Base-by-base conservation (phyloP, 2,113 vertebrate species). In the Recurvirostra avosetta region DNA sequence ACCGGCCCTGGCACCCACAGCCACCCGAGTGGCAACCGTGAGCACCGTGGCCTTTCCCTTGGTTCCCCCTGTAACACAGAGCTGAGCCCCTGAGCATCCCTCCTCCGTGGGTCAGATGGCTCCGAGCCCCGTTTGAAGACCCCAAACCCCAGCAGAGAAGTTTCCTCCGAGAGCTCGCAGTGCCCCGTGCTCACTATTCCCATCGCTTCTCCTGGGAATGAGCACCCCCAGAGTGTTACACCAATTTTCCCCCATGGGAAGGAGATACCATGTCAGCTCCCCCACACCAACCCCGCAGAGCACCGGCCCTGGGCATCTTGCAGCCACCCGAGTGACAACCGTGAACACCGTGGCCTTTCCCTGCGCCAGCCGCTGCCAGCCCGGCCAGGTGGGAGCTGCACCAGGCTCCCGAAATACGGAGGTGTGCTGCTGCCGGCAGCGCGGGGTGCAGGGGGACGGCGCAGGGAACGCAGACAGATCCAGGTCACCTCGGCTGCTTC, bases 231-330 rank as follows among this genome's bases (percentile, higher is more conserved):
- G 41, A 22, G n/a, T 1, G 23, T 29, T 21, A 47, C 27, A 26
- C 32, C 17, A 17, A 50, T 17, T 45, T 19, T 45, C 41, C 43
- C 43, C 58, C 40, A 2, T 3, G 40, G 16, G 13, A 30, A 50
- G 25, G 12, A 8, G 29, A 41, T 7, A 4, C 23, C 2, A 0
- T 5, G 5, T 17, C 32, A 25, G 58, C 8, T 26, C 21, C 58
- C 49, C 25, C 3, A 34, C 9, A 29, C 52, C 83, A 15, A 8
- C 52, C 52, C 52, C 52, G 19, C 5, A 1, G 26, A 34, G 27
- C 65, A 58, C 34, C 3, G 4, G 36, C 32, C 36, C 30, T 11
- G 5, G 45, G 45, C 32, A 29, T 15, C 81, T 62, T 62, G 56
- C 2, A 6, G 56, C 68, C 49, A 17, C 49, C 27, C 2, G 4